Percentiles rank a stretch among this genome's conserved stretches.
These are phyloP conservation scores for Zosterops japonicus DNA, from an alignment of 2,113 vertebrate genomes.

Conservation along the genomic window DNA sequence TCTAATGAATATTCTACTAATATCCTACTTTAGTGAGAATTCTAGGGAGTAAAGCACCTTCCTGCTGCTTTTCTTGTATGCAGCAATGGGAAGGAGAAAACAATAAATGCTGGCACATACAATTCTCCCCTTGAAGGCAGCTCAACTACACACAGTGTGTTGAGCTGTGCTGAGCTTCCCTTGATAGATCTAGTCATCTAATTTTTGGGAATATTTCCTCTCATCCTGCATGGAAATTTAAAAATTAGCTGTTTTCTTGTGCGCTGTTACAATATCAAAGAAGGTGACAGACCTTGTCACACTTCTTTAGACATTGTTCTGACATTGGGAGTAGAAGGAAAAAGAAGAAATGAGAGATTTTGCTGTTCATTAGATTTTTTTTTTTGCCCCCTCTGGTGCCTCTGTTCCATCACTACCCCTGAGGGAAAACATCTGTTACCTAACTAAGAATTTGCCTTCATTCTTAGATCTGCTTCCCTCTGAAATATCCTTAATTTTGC, in stretches of 20 bases:
- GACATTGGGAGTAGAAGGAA: neutral
- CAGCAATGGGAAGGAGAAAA: neutral
- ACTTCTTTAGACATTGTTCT: neutral
- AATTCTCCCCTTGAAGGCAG: neutral
- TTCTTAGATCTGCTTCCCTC: slow-evolving; percentile 6
- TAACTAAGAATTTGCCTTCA: neutral
- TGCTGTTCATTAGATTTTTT: neutral
- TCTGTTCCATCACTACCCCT: neutral
- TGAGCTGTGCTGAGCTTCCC: neutral
- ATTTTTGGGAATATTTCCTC: neutral
- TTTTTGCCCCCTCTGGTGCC: neutral
- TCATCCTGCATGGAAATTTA: neutral
- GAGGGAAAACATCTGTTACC: slow-evolving; percentile 51
- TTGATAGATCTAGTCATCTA: neutral
- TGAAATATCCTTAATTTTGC: slow-evolving; percentile 20
- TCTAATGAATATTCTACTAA: neutral
- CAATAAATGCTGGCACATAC: neutral
- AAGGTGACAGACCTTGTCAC: neutral
- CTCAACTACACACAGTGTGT: neutral
- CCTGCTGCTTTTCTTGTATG: neutral
- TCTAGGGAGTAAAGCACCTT: neutral
- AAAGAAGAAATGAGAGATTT: neutral
- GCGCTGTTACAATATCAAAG: neutral
- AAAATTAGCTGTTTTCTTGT: neutral
- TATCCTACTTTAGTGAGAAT: neutral